A percentile compares a stretch with the other conserved stretches of the same genome.
Evolutionary conservation across 2,888 invertebrate genomes (phyloP).

Genomic region (Netelia virgata): DNA sequence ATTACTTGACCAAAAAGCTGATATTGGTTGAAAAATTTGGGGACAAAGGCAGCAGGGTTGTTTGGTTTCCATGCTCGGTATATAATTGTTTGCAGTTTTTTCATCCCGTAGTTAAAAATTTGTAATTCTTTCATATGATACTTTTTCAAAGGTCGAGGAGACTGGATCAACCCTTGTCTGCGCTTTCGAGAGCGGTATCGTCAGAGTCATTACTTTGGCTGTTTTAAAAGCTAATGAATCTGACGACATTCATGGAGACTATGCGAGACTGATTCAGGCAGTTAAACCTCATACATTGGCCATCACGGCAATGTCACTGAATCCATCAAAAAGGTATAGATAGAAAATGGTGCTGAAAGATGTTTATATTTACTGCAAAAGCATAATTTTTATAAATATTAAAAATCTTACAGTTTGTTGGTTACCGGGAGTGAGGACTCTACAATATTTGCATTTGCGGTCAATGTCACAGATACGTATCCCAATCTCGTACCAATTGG

Average conservation of each 20-base stretch:
- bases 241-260: slow-evolving; percentile 66
- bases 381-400: slow-evolving; percentile 28
- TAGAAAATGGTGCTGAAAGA: neutral
- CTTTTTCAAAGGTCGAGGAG: slow-evolving; percentile 86
- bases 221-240: slow-evolving; percentile 61
- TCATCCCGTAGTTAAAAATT: neutral
- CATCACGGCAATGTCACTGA: slow-evolving; percentile 88
- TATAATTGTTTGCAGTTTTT: slow-evolving; percentile 69
- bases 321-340: slow-evolving; percentile 82
- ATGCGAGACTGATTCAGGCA: slow-evolving; percentile 79
- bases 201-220: slow-evolving; percentile 86
- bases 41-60: slow-evolving; percentile 85
- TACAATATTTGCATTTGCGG: slow-evolving; percentile 89
- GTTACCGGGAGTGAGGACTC: slow-evolving; percentile 89
- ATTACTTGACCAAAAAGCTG: slow-evolving; percentile 88
- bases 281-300: slow-evolving; percentile 89
- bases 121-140: neutral
- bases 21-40: slow-evolving; percentile 88
- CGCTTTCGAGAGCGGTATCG: slow-evolving; percentile 90
- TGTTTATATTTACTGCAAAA: slow-evolving; percentile 17
- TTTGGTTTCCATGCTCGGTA: slow-evolving; percentile 91
- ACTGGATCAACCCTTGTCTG: slow-evolving; percentile 89
- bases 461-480: slow-evolving; percentile 81
- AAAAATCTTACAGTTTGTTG: slow-evolving; percentile 84
- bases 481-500: slow-evolving; percentile 89